Conservation (phyloP, 92 coral and sea anemone genomes). For the Siderastrea siderea region DNA sequence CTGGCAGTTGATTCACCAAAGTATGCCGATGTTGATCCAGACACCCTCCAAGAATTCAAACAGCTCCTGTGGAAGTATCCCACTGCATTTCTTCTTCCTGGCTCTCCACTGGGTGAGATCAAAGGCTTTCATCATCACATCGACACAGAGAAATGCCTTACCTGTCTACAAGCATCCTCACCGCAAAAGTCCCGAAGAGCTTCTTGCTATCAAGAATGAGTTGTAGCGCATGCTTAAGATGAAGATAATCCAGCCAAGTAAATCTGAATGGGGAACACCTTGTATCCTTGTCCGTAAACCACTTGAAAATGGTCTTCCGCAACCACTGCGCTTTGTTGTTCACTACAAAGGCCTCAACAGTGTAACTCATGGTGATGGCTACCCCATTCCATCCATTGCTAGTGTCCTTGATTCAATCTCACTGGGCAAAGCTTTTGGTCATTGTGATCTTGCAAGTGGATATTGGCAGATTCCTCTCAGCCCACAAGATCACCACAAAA, state of each 20-base stretch:
- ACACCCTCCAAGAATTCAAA: constrained; percentile 8
- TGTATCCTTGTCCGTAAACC: too few species aligned
- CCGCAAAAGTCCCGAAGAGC: constrained; percentile 53
- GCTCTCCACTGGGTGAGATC: not conserved
- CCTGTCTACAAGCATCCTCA: constrained; percentile 64
- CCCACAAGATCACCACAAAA: too few species aligned
- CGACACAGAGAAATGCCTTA: constrained; percentile 40
- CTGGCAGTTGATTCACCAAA: constrained; percentile 36
- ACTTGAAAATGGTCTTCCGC: constrained; percentile 29
- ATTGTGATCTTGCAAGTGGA: not conserved
- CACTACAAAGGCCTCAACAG: constrained; percentile 42
- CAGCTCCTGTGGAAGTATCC: constrained; percentile 27
- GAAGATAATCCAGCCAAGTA: constrained; percentile 59
- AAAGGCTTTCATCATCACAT: constrained; percentile 12
- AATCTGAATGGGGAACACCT: too few species aligned
- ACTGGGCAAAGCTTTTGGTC: too few species aligned
- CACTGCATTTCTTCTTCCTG: not conserved
- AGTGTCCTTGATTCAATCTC: not conserved
- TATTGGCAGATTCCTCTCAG: constrained; percentile 20
- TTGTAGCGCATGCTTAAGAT: constrained; percentile 59
- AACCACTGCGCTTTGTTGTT: constrained; percentile 68
- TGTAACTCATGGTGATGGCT: not conserved
- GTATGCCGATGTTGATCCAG: constrained; percentile 34
- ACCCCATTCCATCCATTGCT: constrained; percentile 49
- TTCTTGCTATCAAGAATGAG: constrained; percentile 51